Percentiles rank a stretch among this genome's conserved stretches.
Evolutionary conservation across 2,888 invertebrate species (phyloP).

Genomic region (Dasypolia templi): DNA sequence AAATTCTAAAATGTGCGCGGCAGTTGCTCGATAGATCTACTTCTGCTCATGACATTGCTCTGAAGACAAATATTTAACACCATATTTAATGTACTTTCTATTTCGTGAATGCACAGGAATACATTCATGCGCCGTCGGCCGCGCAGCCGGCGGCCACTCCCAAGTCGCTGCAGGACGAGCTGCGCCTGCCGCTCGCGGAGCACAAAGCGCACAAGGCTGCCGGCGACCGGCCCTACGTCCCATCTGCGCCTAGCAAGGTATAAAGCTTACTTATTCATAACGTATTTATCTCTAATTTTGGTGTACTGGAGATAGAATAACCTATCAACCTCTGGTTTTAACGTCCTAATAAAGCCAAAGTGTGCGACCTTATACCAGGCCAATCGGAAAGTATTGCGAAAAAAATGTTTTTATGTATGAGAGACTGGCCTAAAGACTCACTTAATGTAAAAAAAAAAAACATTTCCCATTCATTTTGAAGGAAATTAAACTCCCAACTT

Average conservation of each 20-base stretch:
- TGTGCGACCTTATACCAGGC: too few relatives aligned
- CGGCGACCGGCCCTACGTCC: conserved; percentile 77
- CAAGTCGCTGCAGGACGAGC: conserved; percentile 74
- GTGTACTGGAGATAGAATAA: too few relatives aligned
- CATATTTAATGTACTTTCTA: neutral
- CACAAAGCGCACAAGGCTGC: conserved; percentile 71
- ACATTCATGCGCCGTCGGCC: conserved; percentile 29
- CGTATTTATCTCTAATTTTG: too few relatives aligned
- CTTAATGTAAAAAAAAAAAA: too few relatives aligned
- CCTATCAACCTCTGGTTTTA: too few relatives aligned
- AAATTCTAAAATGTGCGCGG: neutral
- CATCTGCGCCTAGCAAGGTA: conserved; percentile 79
- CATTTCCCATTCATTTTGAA: too few relatives aligned
- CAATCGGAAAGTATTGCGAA: too few relatives aligned
- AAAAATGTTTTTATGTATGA: too few relatives aligned
- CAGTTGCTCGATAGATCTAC: neutral
- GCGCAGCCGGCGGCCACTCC: conserved; percentile 58
- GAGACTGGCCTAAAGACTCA: too few relatives aligned
- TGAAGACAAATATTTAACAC: neutral
- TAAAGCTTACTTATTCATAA: neutral
- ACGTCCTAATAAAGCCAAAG: too few relatives aligned
- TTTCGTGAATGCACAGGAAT: conserved; percentile 32
- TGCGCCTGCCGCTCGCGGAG: conserved; percentile 77
- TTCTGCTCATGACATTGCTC: neutral
- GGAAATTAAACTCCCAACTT: too few relatives aligned